phyloP scores from a whole-genome alignment of 2,888 invertebrate species.

The Sinentomon sp. region DNA sequence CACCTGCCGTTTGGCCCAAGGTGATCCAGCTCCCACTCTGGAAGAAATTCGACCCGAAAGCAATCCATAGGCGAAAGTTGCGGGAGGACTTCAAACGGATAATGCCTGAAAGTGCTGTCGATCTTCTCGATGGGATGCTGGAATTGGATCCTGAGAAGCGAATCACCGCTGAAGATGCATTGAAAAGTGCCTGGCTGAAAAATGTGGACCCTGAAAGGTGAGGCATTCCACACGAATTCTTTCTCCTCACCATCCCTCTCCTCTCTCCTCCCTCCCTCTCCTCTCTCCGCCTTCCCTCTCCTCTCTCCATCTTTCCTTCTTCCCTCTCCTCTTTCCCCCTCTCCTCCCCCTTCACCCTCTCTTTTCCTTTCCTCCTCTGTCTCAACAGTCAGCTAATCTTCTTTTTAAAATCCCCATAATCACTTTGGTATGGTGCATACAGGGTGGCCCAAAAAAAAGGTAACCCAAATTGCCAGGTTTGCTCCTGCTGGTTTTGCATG shows the following conservation, averaged over 20 bases:
- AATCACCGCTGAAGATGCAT: conserved; percentile 77
- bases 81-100: conserved; percentile 70
- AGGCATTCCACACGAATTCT: too few species aligned
- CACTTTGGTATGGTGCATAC: too few species aligned
- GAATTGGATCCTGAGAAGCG: conserved; percentile 80
- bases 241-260: too few species aligned
- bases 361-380: conserved; percentile 2
- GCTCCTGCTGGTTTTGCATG: too few species aligned
- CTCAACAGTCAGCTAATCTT: not conserved
- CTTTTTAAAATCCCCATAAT: conserved; percentile 4
- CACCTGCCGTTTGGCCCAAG: conserved; percentile 86
- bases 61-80: conserved; percentile 57
- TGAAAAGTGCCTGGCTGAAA: conserved; percentile 73
- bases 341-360: not conserved
- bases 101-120: conserved; percentile 64
- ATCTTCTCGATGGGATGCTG: conserved; percentile 79
- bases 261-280: too few species aligned
- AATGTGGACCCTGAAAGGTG: conserved; percentile 71
- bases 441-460: too few species aligned
- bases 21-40: conserved; percentile 79
- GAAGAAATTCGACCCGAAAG: conserved; percentile 70
- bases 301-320: too few species aligned
- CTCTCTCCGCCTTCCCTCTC: too few species aligned
- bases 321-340: not conserved
- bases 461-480: too few species aligned